Evolutionary conservation across 2,888 invertebrate genomes (phyloP), one percentile per base, ranked within the genome.

Genomic region (Erannis defoliaria): DNA sequence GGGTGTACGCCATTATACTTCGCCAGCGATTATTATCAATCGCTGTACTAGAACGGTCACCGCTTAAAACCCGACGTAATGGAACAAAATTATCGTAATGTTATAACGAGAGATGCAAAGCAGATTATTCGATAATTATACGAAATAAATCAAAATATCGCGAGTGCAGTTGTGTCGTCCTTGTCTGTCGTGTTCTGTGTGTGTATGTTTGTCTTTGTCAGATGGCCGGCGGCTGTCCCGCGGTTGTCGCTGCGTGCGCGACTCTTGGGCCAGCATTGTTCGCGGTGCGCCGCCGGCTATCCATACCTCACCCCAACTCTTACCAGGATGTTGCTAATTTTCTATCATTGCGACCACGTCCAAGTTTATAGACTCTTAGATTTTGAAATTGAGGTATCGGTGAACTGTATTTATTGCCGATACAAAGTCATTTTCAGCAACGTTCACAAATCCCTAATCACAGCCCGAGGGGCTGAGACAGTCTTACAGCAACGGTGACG

Each of bases 1-100:
- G 93, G 93, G 92, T 92, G 93, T 93, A 91, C 92, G 90, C 91
- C 88, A 93, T 93, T 93, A 92, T 93, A 90, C 89, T 91, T 91
- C 89, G 89, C 92, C 84, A 89, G 88, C 89, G 92, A 91, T 93
- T 91, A 93, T 93, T 93, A 93, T 92, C 93, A 92, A 91, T 90
- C 88, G 89, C 78, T 89, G 88, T 82, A 80, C 89, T 88, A 89
- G 90, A 85, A 88, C 89, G 86, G 92, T 91, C 90, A 89, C 89
- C 89, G 90, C 89, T 90, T 90, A 88, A 88, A 88, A 86, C 84
- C 74, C 85, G 84, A 84, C 88, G 88, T 91, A 92, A 91, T 92
- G 85, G 88, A 84, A 82, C 86, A 75, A 86, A 92, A 93, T 93
- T 93, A 93, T 93, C 91, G 85, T 90, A 91, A 90, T 89, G 86